Conservation (phyloP, 2,888 invertebrate genomes). For the Ichneumon xanthorius region DNA sequence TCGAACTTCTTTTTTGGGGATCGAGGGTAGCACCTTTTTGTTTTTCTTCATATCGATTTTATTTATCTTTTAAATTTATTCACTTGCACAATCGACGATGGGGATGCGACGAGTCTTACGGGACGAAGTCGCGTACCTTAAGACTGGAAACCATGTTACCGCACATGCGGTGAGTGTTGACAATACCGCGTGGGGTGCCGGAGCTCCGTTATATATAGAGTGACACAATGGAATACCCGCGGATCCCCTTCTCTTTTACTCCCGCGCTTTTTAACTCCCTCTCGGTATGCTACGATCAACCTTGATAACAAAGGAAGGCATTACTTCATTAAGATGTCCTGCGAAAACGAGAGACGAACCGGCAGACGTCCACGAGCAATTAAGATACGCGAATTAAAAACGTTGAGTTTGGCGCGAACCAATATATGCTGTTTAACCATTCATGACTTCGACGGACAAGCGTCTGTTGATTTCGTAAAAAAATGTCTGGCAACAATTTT, state of each 20-base stretch:
- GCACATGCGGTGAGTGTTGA: conserved; percentile 84
- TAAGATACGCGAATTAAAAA: conserved; percentile 21
- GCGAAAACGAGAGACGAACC: conserved; percentile 17
- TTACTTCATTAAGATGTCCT: conserved; percentile 37
- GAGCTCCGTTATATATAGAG: conserved; percentile 83
- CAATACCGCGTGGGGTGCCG: conserved; percentile 82
- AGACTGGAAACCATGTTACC: conserved; percentile 84
- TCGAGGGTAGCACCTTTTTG: conserved; percentile 21
- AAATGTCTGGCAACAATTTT: background rate
- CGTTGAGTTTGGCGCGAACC: background rate
- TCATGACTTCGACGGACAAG: background rate
- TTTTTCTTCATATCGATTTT: conserved; percentile 40
- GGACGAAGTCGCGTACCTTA: conserved; percentile 78
- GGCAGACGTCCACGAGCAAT: conserved; percentile 30
- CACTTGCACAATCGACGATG: conserved; percentile 68
- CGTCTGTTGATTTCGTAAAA: background rate
- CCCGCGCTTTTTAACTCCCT: conserved; percentile 62
- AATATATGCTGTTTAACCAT: conserved; percentile 9
- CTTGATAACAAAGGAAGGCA: conserved; percentile 59
- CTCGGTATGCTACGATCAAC: conserved; percentile 55
- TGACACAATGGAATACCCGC: conserved; percentile 80
- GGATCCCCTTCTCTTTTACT: conserved; percentile 67
- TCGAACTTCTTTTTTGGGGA: conserved; percentile 23
- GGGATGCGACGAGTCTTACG: conserved; percentile 64
- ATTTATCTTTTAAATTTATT: background rate